Evolutionary conservation across 2,888 invertebrate species (phyloP).

Genomic region (Platerodrilus igneus): DNA sequence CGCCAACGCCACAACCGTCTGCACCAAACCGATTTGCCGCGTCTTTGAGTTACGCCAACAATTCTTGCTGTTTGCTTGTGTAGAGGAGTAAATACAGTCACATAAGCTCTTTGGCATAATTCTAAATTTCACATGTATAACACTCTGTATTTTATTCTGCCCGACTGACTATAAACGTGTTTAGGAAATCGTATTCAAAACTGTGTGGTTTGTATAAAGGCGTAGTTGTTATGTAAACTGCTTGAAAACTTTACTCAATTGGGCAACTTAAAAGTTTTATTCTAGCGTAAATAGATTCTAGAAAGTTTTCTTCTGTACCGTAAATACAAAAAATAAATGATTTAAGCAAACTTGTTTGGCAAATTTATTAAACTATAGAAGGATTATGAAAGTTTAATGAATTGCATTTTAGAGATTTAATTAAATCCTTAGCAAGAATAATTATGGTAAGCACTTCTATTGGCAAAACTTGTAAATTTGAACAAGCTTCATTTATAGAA

Average conservation of each 20-base stretch:
- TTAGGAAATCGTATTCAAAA: slow-evolving; percentile 23
- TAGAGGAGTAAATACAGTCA: background rate
- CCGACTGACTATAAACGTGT: slow-evolving; percentile 20
- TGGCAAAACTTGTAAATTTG: no score
- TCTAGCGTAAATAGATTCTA: slow-evolving; percentile 18
- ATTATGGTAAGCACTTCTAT: no score
- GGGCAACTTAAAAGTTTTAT: slow-evolving; percentile 18
- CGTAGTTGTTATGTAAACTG: slow-evolving; percentile 19
- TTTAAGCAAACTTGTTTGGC: no score
- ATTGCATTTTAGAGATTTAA: no score
- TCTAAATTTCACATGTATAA: slow-evolving; percentile 2
- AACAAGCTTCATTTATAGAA: no score
- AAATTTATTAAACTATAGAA: no score
- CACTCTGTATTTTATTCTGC: slow-evolving; percentile 13
- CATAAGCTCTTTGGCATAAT: background rate
- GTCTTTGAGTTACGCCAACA: slow-evolving; percentile 13
- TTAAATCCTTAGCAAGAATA: no score
- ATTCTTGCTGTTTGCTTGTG: slow-evolving; percentile 7
- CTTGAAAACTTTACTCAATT: slow-evolving; percentile 20
- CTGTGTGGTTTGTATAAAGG: slow-evolving; percentile 19
- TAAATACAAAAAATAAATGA: no score
- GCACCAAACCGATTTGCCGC: slow-evolving; percentile 1
- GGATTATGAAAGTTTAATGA: no score
- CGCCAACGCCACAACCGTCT: slow-evolving; percentile 12
- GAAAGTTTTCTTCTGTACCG: no score